Evolutionary conservation across 2,797 vertebrate species (phyloP), one percentile per base, ranked within the genome.

Genomic region (Squalus acanthias): DNA sequence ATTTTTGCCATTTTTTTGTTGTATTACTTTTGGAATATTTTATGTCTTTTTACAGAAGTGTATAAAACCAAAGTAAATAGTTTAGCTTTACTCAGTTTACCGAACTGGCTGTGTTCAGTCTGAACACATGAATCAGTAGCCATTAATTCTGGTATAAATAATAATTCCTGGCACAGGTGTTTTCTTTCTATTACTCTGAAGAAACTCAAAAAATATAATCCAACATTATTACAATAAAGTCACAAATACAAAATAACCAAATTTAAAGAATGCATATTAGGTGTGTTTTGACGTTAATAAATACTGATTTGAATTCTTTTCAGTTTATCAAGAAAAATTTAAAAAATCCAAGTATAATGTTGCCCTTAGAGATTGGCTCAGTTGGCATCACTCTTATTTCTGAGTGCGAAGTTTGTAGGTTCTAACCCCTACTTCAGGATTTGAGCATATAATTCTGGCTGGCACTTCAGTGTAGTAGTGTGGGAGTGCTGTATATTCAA

Each of bases 31-130:
- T 92, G 29, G 33, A 92, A 12, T 60, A 3, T 89, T 60, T 12
- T 12, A 88, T 88, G 53, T 60, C 17, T 92, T n/a, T 15, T 92
- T 92, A 65, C 15, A 63, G 88, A 92, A 92, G 60, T 39, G 33
- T 65, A 8, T 67, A 29, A 39, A 20, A 65, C 17, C 60, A 92
- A 92, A 57, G 63, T 39, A 92, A 92, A 92, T 92, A n/a, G 24
- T 92, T 65, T n/a, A 92, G n/a, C 29, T 33, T 33, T 63, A n/a
- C 89, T 63, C 89, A 92, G 33, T 92, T 92, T 92, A 85, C 13
- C 15, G n/a, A 92, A 60, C 53, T 89, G 12, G 9, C 12, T 15
- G 3, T 29, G 12, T 57, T 89, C 87, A 33, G 53, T 60, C 53
- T 24, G 60, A 89, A 65, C 15, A n/a, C 87, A 60, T 89, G 53